Evolutionary conservation across 2,888 invertebrate genomes (phyloP).

Genomic region (Syrista parreyssii): DNA sequence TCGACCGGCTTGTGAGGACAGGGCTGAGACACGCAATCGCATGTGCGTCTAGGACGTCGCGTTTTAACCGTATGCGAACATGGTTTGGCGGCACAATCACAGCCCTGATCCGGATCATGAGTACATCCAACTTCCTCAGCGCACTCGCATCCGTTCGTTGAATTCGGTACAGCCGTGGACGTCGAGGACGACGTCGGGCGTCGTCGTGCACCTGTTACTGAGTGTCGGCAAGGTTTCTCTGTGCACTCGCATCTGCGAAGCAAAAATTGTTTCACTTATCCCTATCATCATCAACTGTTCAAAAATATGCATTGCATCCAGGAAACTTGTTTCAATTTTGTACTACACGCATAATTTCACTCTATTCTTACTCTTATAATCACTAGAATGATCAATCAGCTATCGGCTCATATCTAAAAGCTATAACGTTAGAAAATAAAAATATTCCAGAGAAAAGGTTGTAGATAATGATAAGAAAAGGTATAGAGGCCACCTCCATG

Average conservation of each 20-base stretch:
- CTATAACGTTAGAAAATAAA: background rate
- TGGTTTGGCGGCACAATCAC: conserved; percentile 50
- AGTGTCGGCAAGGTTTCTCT: conserved; percentile 55
- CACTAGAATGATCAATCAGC: background rate
- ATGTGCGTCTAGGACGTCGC: conserved; percentile 30
- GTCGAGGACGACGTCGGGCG: conserved; percentile 44
- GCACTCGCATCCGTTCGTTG: conserved; percentile 46
- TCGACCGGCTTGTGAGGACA: conserved; percentile 55
- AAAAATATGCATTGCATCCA: background rate
- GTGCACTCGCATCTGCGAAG: conserved; percentile 55
- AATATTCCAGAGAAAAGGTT: background rate
- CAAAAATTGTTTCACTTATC: background rate
- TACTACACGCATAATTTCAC: background rate
- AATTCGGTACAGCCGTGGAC: conserved; percentile 1
- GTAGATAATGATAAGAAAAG: background rate
- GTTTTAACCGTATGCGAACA: conserved; percentile 55
- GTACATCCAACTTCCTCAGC: conserved; percentile 32
- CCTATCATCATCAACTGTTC: background rate
- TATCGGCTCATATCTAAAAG: no score
- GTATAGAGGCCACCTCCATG: conserved; percentile 8
- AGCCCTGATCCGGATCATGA: conserved; percentile 33
- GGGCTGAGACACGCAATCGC: conserved; percentile 4
- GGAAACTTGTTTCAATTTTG: background rate
- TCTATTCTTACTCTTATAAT: background rate
- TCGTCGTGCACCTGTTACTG: conserved; percentile 35